Percentiles rank a stretch among this genome's conserved stretches.
phyloP scores from a whole-genome alignment of 2,113 vertebrate genomes.

The Cervus canadensis region DNA sequence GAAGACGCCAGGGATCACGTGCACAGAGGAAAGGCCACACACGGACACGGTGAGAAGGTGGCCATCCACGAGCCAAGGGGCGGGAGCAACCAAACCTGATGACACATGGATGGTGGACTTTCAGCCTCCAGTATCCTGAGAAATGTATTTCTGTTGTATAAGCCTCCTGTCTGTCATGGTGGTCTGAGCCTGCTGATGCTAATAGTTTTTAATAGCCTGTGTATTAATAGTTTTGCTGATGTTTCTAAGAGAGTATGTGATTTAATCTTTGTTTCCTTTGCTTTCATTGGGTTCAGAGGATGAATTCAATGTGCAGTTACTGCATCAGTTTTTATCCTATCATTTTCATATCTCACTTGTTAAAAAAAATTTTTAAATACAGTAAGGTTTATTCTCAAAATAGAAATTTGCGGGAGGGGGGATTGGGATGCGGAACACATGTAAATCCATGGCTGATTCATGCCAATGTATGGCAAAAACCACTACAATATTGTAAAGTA shows the following conservation, averaged over 20 bases:
- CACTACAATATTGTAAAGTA: no score
- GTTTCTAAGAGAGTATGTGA: neutral
- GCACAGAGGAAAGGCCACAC: accelerated
- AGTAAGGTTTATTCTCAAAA: neutral
- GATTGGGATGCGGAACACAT: no score
- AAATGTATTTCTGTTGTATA: neutral
- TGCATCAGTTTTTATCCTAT: neutral
- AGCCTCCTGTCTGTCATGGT: neutral
- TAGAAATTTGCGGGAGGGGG: neutral
- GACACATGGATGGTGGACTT: neutral
- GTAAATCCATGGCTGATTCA: no score
- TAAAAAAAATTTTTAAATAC: neutral
- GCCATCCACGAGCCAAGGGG: neutral
- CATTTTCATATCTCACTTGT: neutral
- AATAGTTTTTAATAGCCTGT: neutral
- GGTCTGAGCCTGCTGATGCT: neutral
- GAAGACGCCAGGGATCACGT: accelerated
- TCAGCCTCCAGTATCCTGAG: neutral
- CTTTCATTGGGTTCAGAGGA: neutral
- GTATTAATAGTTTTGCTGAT: neutral
- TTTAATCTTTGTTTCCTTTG: neutral
- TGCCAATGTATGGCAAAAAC: no score
- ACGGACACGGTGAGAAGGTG: accelerated
- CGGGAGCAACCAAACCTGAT: neutral
- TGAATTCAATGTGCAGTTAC: no score